A percentile compares a stretch with the other conserved stretches of the same genome.
These are phyloP conservation scores for Orius laevigatus DNA, from an alignment of 1,140 invertebrate genomes.

Conservation along the genomic window DNA sequence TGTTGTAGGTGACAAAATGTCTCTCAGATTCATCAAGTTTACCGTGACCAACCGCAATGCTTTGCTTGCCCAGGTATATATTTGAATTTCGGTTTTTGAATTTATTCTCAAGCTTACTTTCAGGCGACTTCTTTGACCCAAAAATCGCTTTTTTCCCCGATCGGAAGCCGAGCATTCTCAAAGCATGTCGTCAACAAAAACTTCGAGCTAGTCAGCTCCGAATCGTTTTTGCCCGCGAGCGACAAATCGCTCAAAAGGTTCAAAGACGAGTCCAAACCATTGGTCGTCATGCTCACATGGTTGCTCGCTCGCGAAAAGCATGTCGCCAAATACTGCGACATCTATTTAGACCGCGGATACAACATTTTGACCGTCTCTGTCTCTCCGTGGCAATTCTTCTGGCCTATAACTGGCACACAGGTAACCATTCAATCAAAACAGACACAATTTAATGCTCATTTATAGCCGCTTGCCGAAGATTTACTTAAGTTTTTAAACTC, in stretches of 20 bases:
- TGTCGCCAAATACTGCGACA: slow-evolving; percentile 61
- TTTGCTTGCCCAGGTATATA: slow-evolving; percentile 15
- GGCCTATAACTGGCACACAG: slow-evolving; percentile 57
- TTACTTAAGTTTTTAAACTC: slow-evolving; percentile 53
- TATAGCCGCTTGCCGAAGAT: slow-evolving; percentile 49
- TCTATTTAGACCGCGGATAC: slow-evolving; percentile 69
- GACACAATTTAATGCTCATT: neutral
- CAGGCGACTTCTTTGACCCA: no score
- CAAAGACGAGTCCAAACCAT: slow-evolving; percentile 28
- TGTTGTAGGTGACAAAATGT: neutral
- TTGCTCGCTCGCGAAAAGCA: slow-evolving; percentile 63
- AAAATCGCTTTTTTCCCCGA: no score
- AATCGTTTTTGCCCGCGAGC: neutral
- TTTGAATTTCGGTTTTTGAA: slow-evolving; percentile 21
- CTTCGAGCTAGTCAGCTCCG: neutral
- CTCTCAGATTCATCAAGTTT: no score
- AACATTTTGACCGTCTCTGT: slow-evolving; percentile 64
- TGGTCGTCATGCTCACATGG: slow-evolving; percentile 65
- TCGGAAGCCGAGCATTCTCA: no score
- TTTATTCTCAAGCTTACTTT: neutral
- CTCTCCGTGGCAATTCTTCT: slow-evolving; percentile 63
- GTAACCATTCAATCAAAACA: slow-evolving; percentile 26
- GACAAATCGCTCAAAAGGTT: neutral
- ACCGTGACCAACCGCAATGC: no score
- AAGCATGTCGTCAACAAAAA: neutral